Conservation (phyloP, 92 coral and sea anemone species). For the Chrysogorgia sp. region DNA sequence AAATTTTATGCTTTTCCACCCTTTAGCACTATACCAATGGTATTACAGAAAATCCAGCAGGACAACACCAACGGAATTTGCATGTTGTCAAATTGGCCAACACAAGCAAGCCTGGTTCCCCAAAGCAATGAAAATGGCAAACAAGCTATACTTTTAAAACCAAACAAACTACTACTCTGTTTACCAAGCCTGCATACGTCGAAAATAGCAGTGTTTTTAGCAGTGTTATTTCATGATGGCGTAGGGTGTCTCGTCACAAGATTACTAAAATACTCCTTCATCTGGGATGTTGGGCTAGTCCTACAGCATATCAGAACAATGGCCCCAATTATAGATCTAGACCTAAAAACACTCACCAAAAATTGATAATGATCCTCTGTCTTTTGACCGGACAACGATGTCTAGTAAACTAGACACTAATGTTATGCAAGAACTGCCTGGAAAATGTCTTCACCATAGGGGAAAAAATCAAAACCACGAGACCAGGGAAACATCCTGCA, state of each 20-base stretch:
- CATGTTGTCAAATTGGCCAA: constrained; percentile 36
- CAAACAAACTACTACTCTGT: constrained; percentile 31
- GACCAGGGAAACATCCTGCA: constrained; percentile 20
- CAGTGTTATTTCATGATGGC: constrained; percentile 18
- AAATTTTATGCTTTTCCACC: constrained; percentile 51
- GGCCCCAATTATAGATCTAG: not conserved
- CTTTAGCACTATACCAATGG: constrained; percentile 31
- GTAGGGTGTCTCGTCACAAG: constrained; percentile 50
- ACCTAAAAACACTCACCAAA: constrained; percentile 30
- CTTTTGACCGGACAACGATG: constrained; percentile 38
- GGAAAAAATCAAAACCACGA: not conserved
- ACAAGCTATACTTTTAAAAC: constrained; percentile 25
- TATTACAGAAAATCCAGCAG: constrained; percentile 41
- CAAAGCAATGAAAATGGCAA: constrained; percentile 49
- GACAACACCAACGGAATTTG: constrained; percentile 42
- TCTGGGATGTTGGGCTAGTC: constrained; percentile 19
- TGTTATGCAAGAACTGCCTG: not conserved
- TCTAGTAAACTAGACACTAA: constrained; percentile 14
- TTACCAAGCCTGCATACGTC: too few species aligned
- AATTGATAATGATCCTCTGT: constrained; percentile 18
- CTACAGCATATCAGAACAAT: not conserved
- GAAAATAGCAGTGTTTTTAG: constrained; percentile 46
- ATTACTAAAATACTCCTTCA: not conserved
- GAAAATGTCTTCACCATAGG: constrained; percentile 1
- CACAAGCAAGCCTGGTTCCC: constrained; percentile 56